Evolutionary conservation across 2,888 invertebrate genomes (phyloP).

Genomic region (Pandemis cinnamomeana): DNA sequence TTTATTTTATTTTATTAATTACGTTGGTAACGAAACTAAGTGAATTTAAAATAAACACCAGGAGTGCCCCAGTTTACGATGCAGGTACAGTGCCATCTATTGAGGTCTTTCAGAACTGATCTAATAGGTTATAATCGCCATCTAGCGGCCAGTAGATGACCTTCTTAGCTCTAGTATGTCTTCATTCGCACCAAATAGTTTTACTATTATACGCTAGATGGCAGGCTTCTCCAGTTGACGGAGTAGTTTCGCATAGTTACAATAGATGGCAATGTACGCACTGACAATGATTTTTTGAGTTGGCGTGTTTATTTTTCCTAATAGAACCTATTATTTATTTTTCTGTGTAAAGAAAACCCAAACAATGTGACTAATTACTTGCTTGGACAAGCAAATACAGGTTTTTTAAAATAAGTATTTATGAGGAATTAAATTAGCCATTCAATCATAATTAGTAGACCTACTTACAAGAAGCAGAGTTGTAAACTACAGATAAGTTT

Average conservation of each 20-base stretch:
- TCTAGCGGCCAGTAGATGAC: conserved; percentile 5
- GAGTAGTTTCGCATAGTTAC: background rate
- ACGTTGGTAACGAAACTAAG: too few species aligned
- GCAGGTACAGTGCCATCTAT: conserved; percentile 11
- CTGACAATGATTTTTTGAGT: background rate
- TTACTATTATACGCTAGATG: background rate
- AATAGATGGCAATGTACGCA: conserved; percentile 8
- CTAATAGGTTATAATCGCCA: conserved; percentile 22
- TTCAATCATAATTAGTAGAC: too few species aligned
- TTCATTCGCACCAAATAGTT: background rate
- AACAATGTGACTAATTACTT: too few species aligned
- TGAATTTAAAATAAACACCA: background rate
- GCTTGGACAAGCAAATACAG: too few species aligned
- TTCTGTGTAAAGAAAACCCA: too few species aligned
- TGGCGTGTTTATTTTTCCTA: too few species aligned
- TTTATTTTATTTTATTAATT: background rate
- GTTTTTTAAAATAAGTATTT: too few species aligned
- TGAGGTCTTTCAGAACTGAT: too few species aligned
- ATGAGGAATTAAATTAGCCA: too few species aligned
- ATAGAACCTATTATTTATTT: background rate
- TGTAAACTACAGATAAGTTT: too few species aligned
- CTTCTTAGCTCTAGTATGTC: background rate
- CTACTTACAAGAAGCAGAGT: too few species aligned
- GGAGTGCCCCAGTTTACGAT: background rate
- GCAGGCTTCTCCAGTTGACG: background rate